These are phyloP conservation scores for Enteromius viviparus DNA, from an alignment of 2,797 vertebrate species.

Conservation along the genomic window DNA sequence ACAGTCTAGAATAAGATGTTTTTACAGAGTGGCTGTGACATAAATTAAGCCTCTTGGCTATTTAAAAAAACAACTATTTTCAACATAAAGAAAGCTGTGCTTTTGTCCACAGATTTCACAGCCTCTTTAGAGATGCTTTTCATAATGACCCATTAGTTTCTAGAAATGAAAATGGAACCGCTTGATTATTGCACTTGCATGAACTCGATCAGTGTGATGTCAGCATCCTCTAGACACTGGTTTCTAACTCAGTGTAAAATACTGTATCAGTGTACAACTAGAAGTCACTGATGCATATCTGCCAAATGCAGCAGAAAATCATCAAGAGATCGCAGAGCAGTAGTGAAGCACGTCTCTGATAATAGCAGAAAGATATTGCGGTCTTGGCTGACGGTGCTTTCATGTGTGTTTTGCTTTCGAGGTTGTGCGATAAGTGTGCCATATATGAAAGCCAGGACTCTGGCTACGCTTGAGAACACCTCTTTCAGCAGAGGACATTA, in stretches of 20 bases:
- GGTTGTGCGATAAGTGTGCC: background rate
- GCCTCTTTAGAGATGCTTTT: background rate
- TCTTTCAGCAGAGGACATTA: slow-evolving; percentile 4
- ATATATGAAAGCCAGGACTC: slow-evolving; percentile 6
- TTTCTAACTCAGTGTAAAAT: background rate
- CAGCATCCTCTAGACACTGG: background rate
- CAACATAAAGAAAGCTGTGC: background rate
- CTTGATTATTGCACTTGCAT: background rate
- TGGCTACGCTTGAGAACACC: background rate
- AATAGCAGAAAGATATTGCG: background rate
- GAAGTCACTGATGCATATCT: slow-evolving; percentile 15
- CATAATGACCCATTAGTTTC: background rate
- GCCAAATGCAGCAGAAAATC: background rate
- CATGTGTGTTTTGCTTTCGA: slow-evolving; percentile 8
- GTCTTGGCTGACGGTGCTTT: slow-evolving; percentile 12
- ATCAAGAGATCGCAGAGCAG: background rate
- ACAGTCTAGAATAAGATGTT: background rate
- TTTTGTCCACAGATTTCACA: background rate
- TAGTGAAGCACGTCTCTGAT: background rate
- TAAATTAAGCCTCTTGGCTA: background rate
- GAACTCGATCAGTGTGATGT: background rate
- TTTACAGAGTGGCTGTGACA: background rate
- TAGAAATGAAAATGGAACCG: background rate
- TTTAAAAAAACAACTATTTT: background rate
- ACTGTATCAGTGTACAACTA: background rate